Conservation (phyloP, 2,888 invertebrate genomes). For the Pristionchus entomophagus region DNA sequence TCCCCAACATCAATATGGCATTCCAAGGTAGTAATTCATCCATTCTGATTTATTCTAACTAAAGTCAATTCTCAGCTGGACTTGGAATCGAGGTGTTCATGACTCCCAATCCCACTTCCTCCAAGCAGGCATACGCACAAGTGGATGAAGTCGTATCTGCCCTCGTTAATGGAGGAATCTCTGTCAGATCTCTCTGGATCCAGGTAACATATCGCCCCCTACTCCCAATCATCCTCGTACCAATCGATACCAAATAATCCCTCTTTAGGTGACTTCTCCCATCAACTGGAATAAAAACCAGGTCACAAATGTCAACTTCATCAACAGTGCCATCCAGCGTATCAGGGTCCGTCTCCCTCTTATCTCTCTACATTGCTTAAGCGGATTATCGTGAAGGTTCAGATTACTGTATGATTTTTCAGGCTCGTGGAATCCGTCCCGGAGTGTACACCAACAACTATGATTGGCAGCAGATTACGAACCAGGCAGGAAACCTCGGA, state of each 20-base stretch:
- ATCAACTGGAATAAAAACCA: slow-evolving; percentile 47
- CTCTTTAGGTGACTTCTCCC: slow-evolving; percentile 49
- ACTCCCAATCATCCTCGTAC: neutral
- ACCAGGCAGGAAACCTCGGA: slow-evolving; percentile 16
- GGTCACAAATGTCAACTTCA: slow-evolving; percentile 47
- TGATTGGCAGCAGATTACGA: slow-evolving; percentile 54
- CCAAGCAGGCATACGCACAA: slow-evolving; percentile 25
- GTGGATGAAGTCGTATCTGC: slow-evolving; percentile 47
- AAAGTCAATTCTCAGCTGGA: neutral
- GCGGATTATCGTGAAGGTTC: neutral
- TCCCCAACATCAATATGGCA: slow-evolving; percentile 42
- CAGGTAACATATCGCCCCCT: slow-evolving; percentile 14
- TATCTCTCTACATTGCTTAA: neutral
- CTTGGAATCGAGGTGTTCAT: slow-evolving; percentile 48
- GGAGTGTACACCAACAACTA: slow-evolving; percentile 54
- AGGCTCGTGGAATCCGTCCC: slow-evolving; percentile 47
- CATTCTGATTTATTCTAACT: neutral
- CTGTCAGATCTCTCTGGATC: slow-evolving; percentile 49
- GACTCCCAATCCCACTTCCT: slow-evolving; percentile 35
- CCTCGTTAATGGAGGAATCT: slow-evolving; percentile 39
- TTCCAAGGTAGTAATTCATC: neutral
- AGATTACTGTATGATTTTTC: neutral
- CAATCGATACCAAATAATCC: neutral
- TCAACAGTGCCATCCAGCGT: slow-evolving; percentile 40
- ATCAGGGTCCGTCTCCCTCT: slow-evolving; percentile 29